Conservation (phyloP, 2,113 vertebrate species). For the Reinhardtius hippoglossoides region DNA sequence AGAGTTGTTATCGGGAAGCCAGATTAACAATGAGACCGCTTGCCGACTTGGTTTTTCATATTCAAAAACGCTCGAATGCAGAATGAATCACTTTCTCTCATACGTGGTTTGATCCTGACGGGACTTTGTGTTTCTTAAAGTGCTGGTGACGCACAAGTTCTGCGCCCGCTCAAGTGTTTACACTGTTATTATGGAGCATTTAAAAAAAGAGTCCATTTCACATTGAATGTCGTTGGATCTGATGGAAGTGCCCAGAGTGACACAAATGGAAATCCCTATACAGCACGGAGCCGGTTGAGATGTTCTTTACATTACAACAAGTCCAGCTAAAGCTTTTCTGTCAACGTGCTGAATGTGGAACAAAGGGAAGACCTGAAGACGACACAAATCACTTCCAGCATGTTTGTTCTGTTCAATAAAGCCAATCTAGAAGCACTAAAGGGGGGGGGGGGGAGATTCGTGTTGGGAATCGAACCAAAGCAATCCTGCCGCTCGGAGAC, state of each 20-base stretch:
- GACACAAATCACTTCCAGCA: neutral
- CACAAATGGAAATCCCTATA: no score
- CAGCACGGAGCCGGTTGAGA: neutral
- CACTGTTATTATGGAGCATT: no score
- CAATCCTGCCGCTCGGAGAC: no score
- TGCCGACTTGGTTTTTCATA: neutral
- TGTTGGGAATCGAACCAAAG: neutral
- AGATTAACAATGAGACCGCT: slow-evolving; percentile 29
- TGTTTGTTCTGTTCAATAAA: neutral
- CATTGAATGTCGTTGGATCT: no score
- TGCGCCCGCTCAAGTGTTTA: no score
- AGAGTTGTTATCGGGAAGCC: slow-evolving; percentile 40
- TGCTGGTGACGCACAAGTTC: no score
- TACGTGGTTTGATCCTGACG: neutral
- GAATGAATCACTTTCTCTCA: neutral
- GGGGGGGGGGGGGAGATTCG: fast-evolving
- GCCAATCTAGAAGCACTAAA: neutral
- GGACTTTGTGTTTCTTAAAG: neutral
- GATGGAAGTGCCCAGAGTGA: no score
- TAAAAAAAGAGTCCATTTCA: no score
- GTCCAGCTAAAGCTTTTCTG: neutral
- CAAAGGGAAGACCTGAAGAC: no score
- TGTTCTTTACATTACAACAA: neutral
- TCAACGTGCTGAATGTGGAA: no score
- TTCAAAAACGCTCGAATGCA: neutral